Conservation (phyloP, 2,113 vertebrate genomes). For the human region DNA sequence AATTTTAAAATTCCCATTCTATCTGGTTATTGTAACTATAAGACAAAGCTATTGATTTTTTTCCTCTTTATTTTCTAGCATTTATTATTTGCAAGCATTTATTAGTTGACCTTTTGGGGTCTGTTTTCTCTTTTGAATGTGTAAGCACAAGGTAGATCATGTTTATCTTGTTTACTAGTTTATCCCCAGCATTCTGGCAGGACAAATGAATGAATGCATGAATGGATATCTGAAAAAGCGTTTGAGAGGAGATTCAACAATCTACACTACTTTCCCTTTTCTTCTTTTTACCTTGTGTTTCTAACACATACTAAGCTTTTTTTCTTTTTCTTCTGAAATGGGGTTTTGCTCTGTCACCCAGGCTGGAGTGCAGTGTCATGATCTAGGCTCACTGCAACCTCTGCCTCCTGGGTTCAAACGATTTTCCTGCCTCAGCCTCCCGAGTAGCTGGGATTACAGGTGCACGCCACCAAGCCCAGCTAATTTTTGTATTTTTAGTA, state of each 20-base stretch:
- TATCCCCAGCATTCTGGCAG: background rate
- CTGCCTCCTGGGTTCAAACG: too few relatives aligned
- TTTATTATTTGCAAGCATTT: constrained; percentile 1
- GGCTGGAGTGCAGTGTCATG: too few relatives aligned
- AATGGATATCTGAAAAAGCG: background rate
- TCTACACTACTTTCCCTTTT: background rate
- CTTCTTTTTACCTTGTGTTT: background rate
- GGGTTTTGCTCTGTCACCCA: too few relatives aligned
- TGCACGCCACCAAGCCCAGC: too few relatives aligned
- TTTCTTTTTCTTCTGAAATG: too few relatives aligned
- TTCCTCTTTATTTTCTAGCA: background rate
- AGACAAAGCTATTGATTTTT: background rate
- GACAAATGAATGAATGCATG: background rate
- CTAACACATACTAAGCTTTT: background rate
- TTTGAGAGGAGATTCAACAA: background rate
- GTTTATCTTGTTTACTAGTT: background rate
- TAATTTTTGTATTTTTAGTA: too few relatives aligned
- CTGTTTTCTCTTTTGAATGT: background rate
- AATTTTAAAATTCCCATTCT: background rate
- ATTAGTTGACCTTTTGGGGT: background rate
- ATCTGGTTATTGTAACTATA: background rate
- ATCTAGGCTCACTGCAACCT: too few relatives aligned
- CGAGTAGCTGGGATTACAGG: too few relatives aligned
- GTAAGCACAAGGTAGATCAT: background rate
- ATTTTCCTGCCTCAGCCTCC: too few relatives aligned